Percentiles rank a stretch among this genome's conserved stretches.
These are phyloP conservation scores for Leistus spinibarbis DNA, from an alignment of 2,888 invertebrate species.

Conservation along the genomic window DNA sequence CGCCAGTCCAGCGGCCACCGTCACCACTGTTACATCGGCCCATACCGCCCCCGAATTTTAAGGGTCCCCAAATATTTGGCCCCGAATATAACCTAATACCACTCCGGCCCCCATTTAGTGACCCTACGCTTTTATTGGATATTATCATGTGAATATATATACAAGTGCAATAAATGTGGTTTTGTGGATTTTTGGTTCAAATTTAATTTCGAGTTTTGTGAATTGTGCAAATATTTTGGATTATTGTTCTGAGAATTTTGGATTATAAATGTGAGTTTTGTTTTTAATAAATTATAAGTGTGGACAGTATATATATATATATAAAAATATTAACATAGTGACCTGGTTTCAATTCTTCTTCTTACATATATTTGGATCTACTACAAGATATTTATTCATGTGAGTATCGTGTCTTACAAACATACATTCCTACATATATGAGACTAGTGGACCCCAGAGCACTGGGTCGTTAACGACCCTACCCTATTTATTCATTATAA, in stretches of 20 bases:
- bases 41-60: not conserved
- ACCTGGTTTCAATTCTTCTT: slow-evolving; percentile 1
- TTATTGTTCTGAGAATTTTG: not conserved
- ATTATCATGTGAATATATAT: not conserved
- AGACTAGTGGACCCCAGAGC: not conserved
- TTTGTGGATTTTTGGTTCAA: not conserved
- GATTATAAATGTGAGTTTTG: not conserved
- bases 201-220: not conserved
- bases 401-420: not conserved
- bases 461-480: not conserved
- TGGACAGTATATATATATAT: not conserved
- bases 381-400: slow-evolving; percentile 5
- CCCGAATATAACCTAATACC: not conserved
- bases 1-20: slow-evolving; percentile 32
- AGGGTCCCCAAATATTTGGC: not conserved
- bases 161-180: not conserved
- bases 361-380: slow-evolving; percentile 4
- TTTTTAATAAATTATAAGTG: not conserved
- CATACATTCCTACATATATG: not conserved
- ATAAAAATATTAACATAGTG: not conserved
- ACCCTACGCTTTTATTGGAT: not conserved
- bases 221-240: not conserved
- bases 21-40: slow-evolving; percentile 14
- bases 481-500: too few relatives aligned
- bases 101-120: not conserved